Evolutionary conservation across 2,797 vertebrate species (phyloP), one percentile per base, ranked within the genome.

Genomic region (Sebastes trivittatus): DNA sequence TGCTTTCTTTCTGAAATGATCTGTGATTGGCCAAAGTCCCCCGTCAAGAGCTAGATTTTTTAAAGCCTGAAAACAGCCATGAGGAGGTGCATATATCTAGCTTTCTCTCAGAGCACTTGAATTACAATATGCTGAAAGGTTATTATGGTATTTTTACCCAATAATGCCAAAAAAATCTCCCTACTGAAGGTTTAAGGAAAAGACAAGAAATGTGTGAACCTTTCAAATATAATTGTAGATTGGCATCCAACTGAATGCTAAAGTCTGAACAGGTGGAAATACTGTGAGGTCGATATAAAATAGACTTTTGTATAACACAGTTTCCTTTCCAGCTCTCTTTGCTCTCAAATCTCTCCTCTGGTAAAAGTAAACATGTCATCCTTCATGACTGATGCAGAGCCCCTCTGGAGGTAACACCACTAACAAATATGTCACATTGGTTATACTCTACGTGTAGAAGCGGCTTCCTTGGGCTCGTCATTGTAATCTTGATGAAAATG

Each of bases 341-440:
- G 46, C 72, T 77, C 61, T 86, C 25, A 78, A 75, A 78, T 52
- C 56, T 23, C 52, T 70, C n/a, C 14, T 61, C 63, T 66, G 61
- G 25, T 29, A 70, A 70, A 78, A 56, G 72, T 78, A 80, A 84
- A 91, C 82, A 82, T 74, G 76, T 87, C 84, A 90, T 59, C 46
- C 60, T 30, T 54, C 11, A 7, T 86, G 81, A 85, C 78, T 85
- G 79, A 83, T 73, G 71, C 66, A 22, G 38, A 78, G 58, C 59
- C 67, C 61, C 69, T 78, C 67, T 60, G 67, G 81, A 80, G 82
- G 58, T 63, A 62, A 69, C 46, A 30, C 69, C 46, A 30, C 67
- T 58, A 66, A 83, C 85, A 88, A 84, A 84, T 77, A 61, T 88
- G 80, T 82, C 85, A 85, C 22, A 23, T 14, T 68, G 62, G 75